These are phyloP conservation scores for Hirudo medicinalis DNA, from an alignment of 1,140 invertebrate species.

Conservation along the genomic window DNA sequence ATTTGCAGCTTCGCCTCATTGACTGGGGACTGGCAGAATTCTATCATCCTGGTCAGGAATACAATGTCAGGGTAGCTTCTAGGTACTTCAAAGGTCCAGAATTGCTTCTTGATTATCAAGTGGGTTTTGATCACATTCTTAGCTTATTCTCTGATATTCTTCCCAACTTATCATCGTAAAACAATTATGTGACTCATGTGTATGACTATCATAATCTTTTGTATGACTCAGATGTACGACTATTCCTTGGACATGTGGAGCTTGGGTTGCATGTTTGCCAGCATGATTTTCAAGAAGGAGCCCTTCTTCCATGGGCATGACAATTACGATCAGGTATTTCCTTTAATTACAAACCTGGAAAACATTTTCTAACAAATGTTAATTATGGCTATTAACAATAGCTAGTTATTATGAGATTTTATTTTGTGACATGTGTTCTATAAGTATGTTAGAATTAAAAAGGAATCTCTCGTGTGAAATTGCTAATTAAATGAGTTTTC, in stretches of 20 bases:
- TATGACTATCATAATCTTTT: neutral
- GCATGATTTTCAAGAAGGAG: conserved; percentile 99
- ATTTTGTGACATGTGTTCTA: too few relatives aligned
- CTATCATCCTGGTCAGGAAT: conserved; percentile 98
- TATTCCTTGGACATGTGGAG: conserved; percentile 97
- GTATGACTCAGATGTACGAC: conserved; percentile 74
- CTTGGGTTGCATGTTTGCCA: conserved; percentile 95
- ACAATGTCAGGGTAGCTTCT: conserved; percentile 95
- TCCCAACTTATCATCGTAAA: neutral
- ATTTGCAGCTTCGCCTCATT: conserved; percentile 70
- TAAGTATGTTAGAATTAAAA: too few relatives aligned
- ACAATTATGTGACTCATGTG: too few relatives aligned
- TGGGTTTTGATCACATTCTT: conserved; percentile 30
- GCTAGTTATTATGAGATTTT: too few relatives aligned
- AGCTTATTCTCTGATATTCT: neutral
- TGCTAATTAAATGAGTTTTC: conserved; percentile 17
- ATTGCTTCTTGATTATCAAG: conserved; percentile 89
- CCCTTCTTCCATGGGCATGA: conserved; percentile 99
- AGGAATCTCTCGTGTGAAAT: neutral
- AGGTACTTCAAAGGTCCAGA: conserved; percentile 96
- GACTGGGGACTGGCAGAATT: conserved; percentile 99
- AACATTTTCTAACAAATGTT: too few relatives aligned
- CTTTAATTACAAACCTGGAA: neutral
- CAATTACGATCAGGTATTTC: conserved; percentile 84
- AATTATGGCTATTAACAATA: neutral